Percentiles rank a stretch among this genome's conserved stretches.
These are phyloP conservation scores for Coreius guichenoti DNA, from an alignment of 2,797 vertebrate genomes.

Conservation along the genomic window DNA sequence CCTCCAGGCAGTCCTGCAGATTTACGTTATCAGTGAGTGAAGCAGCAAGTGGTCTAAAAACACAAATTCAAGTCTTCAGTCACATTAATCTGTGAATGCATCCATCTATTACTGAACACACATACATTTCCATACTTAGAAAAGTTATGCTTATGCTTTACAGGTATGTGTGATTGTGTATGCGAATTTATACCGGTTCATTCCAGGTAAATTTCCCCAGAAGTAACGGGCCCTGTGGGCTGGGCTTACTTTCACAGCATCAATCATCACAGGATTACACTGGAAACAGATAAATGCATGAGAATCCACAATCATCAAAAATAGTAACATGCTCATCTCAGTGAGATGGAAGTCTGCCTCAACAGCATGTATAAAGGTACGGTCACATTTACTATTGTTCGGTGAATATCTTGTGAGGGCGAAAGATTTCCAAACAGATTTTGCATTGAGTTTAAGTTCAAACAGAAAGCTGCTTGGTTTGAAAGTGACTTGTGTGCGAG, in stretches of 20 bases:
- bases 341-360: neutral
- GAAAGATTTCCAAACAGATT: neutral
- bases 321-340: neutral
- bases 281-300: conserved; percentile 62
- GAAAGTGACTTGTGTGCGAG: neutral
- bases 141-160: neutral
- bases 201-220: conserved; percentile 96
- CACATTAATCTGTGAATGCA: neutral
- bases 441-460: neutral
- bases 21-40: conserved; percentile 79
- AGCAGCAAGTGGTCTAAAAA: conserved; percentile 79
- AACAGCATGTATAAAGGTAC: neutral
- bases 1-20: conserved; percentile 89
- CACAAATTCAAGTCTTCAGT: neutral
- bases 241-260: conserved; percentile 92
- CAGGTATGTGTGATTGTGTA: conserved; percentile 2
- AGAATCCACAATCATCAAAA: neutral
- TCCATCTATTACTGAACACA: neutral
- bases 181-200: conserved; percentile 85
- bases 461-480: neutral
- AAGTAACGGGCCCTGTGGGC: conserved; percentile 93
- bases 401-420: neutral
- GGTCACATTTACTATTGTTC: neutral
- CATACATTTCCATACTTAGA: neutral
- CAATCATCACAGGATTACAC: conserved; percentile 93